Base-by-base conservation (phyloP, 2,888 invertebrate genomes). In the Drosophila limbata region DNA sequence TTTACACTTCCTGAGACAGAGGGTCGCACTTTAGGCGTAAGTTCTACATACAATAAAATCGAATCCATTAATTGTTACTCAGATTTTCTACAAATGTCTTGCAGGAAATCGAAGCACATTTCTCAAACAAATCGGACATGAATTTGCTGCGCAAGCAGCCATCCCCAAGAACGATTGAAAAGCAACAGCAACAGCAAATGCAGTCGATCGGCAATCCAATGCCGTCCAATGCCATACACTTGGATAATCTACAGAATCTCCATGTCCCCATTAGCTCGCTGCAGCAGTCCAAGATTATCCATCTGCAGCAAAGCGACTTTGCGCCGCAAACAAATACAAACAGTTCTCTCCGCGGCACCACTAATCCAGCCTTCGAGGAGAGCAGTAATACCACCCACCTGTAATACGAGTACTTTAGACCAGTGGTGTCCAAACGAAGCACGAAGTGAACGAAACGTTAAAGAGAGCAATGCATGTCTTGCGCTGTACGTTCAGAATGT, bases 1-100 rank as follows among this genome's bases (percentile, higher is more conserved):
- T 95, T 95, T 69, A 92, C 94, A 35, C 91, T 97, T 64, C 97
- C 97, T 0, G 97, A 97, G 93, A 97, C 97, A 0, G 97, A 97
- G 91, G 96, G 96, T 0, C 95, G 96, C 84, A 95, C 94, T 0
- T 91, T 97, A 44, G 87, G 79, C 15, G 92, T 92, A 84, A 89
- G 91, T 80, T 79, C 1, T 37, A 13, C 3, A 10, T 0, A 5
- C 31, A 2, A n/a, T 0, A 28, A 28, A 28, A 28, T 28, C 8
- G 1, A n/a, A 42, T 9, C 11, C 15, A 10, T 10, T 13, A 17
- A 28, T 25, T 19, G 19, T 19, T 13, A 21, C 1, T 21, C 19
- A 21, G 8, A 28, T n/a, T 25, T 13, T 15, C 0, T 15, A 17
- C 2, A 10, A 3, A 10, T n/a, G 35, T 59, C 19, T 61, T 73